Evolutionary conservation across 2,797 vertebrate species (phyloP), one percentile per base, ranked within the genome.

Genomic region (Phalloptychus januarius): DNA sequence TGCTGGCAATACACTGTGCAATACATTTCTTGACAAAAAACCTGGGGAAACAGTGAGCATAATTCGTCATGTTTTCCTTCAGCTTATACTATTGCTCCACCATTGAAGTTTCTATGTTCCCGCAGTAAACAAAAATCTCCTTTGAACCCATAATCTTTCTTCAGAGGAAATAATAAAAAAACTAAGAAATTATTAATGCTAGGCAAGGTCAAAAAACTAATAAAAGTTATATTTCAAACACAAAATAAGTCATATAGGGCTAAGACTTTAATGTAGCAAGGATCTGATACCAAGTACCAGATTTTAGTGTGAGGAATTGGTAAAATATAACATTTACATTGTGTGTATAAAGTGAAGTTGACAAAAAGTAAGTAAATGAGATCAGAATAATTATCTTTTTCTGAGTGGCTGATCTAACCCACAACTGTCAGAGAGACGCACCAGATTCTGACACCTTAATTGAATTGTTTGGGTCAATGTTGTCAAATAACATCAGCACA

Each of bases 21-120:
- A 7, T 45, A 18, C 46, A 7, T 45, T 28, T 38, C n/a, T 25
- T n/a, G 56, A 31, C 15, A 75, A 31, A 74, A 73, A 77, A 72
- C 11, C 8, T 69, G 5, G 38, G 73, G 79, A 72, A 58, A 50
- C 25, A 63, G 8, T 5, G 10, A 25, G 18, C 72, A 20, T 33
- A 33, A 54, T 78, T 42, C 25, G n/a, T 63, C 76, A 71, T 79
- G 23, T 42, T 16, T 58, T 31, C 36, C 61, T 75, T 67, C 3
- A 5, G 33, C 4, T 58, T 12, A 46, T 75, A 50, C 70, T 48
- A 28, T 25, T 80, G 15, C n/a, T 74, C 28, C 58, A 65, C 20
- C 40, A 74, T 72, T 38, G 79, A 15, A 38, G 20, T 42, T 16
- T 48, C 18, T 16, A n/a, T 36, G 15, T 33, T 69, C 45, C 16